Percentiles rank a stretch among this genome's conserved stretches.
Conservation (phyloP, 2,113 vertebrate genomes). For the Zosterops borbonicus region DNA sequence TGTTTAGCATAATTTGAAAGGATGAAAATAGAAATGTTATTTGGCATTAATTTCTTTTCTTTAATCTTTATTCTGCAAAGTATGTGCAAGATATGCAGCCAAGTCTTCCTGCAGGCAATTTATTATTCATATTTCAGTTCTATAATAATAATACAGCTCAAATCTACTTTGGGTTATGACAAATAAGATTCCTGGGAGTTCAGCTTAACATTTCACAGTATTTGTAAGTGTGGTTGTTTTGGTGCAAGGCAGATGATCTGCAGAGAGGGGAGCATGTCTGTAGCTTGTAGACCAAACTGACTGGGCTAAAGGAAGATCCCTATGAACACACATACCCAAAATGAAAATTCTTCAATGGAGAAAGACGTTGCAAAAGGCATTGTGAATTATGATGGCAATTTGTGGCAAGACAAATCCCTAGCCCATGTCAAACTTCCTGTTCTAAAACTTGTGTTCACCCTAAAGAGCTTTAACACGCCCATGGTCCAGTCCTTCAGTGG, state of each 20-base stretch:
- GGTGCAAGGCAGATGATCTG: background rate
- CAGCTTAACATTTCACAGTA: background rate
- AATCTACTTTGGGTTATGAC: background rate
- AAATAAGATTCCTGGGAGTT: slow-evolving; percentile 5
- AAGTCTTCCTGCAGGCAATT: background rate
- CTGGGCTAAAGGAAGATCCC: background rate
- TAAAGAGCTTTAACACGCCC: background rate
- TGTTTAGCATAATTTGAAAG: slow-evolving; percentile 53
- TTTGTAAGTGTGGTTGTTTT: background rate
- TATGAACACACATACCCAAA: background rate
- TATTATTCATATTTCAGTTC: slow-evolving; percentile 7
- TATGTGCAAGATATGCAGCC: background rate
- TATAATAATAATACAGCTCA: background rate
- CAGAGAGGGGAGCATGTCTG: background rate
- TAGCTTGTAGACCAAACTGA: background rate
- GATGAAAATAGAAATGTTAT: slow-evolving; percentile 55
- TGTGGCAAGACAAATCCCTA: background rate
- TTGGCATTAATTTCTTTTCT: slow-evolving; percentile 13
- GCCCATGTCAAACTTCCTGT: background rate
- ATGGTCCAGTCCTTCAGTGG: background rate
- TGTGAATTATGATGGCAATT: background rate
- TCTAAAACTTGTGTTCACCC: background rate
- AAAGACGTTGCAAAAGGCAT: background rate
- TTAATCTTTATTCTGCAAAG: slow-evolving; percentile 30
- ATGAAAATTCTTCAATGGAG: background rate